Conservation (phyloP, 2,113 vertebrate species). For the Melanotaenia duboulayi region DNA sequence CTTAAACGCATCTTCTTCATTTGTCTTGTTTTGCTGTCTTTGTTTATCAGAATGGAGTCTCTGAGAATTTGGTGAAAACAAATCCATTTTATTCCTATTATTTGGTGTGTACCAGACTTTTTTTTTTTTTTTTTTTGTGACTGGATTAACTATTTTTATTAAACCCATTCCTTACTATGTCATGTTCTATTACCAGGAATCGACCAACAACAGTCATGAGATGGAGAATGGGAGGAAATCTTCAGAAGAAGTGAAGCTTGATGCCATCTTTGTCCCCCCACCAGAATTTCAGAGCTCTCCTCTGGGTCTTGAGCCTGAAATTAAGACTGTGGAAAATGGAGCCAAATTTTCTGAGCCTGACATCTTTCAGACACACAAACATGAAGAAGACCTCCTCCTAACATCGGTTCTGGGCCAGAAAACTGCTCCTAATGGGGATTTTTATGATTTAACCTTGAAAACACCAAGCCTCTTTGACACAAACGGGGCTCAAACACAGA, state of each 20-base stretch:
- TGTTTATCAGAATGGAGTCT: slow-evolving; percentile 27
- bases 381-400: background rate
- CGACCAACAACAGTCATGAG: background rate
- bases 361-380: background rate
- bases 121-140: background rate
- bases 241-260: background rate
- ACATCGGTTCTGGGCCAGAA: background rate
- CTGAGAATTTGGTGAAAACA: background rate
- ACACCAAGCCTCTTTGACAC: slow-evolving; percentile 19
- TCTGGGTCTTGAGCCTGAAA: background rate
- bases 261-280: background rate
- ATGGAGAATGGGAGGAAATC: background rate
- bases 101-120: slow-evolving; percentile 23
- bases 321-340: slow-evolving; percentile 14
- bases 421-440: background rate
- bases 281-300: slow-evolving; percentile 43
- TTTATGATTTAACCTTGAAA: background rate
- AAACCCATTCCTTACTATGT: background rate
- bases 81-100: slow-evolving; percentile 53
- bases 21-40: background rate
- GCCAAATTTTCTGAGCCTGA: background rate
- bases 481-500: background rate
- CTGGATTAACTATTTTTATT: background rate
- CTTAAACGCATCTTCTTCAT: background rate
- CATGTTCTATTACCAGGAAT: slow-evolving; percentile 51